Evolutionary conservation across 2,797 vertebrate species (phyloP), one percentile per base, ranked within the genome.

Genomic region (Pelochelys cantorii): DNA sequence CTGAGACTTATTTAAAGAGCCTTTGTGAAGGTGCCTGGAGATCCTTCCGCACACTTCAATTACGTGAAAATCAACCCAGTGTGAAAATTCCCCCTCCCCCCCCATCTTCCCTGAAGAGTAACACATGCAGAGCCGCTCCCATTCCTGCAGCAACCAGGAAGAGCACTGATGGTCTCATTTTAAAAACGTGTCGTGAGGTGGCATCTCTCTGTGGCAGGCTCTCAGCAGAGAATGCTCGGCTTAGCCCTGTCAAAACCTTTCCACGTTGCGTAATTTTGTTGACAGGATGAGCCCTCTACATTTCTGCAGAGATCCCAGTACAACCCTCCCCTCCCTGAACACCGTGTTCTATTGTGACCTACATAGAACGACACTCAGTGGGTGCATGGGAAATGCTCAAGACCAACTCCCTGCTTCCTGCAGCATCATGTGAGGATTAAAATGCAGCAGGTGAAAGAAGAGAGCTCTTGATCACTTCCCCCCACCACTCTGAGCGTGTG

Each of bases 271-370:
- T 80, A 55, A 20, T 42, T 87, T 17, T 13, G 22, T 85, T 29
- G 42, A 55, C 59, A 89, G 81, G 80, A 80, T 56, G 59, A 95
- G 48, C 91, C 74, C 57, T 84, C 57, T n/a, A 3, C 83, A 2
- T 68, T 94, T 81, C 81, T 84, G 62, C 31, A 42, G 79, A 0
- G 22, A 5, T 86, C 84, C 89, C 0, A 1, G 62, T 0, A 1
- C 77, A 92, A 77, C 55, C 81, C 11, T 71, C 93, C 75, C 29
- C 7, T 87, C 77, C 75, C 79, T 57, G 55, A 79, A 71, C 3
- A 79, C 82, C 18, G 75, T 0, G 11, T 75, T 93, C 84, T 83
- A 87, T 88, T 87, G 62, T 92, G 94, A 91, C 94, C 90, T 90
- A 53, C 27, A 86, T 83, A 87, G 84, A 0, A 5, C 48, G 77